Conservation (phyloP, 2,888 invertebrate genomes). For the Eurois occulta region DNA sequence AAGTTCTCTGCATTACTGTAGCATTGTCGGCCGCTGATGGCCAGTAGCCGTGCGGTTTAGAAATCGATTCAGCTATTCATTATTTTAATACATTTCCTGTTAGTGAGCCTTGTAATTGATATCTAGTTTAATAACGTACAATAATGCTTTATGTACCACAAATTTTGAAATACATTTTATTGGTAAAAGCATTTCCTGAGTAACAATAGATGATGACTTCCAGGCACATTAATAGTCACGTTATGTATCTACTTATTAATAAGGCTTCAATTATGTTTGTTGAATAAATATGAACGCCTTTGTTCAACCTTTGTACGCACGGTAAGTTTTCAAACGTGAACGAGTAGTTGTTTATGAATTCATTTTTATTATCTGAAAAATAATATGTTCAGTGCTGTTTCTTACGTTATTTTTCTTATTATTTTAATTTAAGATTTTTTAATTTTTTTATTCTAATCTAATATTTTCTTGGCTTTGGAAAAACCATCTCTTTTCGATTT, state of each 20-base stretch:
- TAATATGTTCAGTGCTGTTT: background rate
- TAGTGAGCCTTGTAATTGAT: conserved; percentile 75
- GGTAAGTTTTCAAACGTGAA: background rate
- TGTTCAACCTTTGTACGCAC: background rate
- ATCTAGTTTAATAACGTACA: conserved; percentile 72
- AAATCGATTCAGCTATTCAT: conserved; percentile 81
- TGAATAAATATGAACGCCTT: background rate
- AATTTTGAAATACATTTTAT: conserved; percentile 51
- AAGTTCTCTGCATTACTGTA: conserved; percentile 77
- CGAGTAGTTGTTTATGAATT: background rate
- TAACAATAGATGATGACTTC: conserved; percentile 15
- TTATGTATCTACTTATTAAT: background rate
- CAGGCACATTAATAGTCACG: background rate
- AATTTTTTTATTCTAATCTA: background rate
- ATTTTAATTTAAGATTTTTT: background rate
- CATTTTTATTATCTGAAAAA: background rate
- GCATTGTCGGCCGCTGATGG: conserved; percentile 77
- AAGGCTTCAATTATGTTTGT: background rate
- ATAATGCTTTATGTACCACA: conserved; percentile 56
- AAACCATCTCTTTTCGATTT: background rate
- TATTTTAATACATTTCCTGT: conserved; percentile 82
- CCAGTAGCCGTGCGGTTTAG: conserved; percentile 84
- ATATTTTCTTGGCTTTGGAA: background rate
- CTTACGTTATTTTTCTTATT: background rate
- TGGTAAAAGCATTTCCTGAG: conserved; percentile 38